Evolutionary conservation across 2,113 vertebrate species (phyloP).

Genomic region (Chiloscyllium plagiosum): DNA sequence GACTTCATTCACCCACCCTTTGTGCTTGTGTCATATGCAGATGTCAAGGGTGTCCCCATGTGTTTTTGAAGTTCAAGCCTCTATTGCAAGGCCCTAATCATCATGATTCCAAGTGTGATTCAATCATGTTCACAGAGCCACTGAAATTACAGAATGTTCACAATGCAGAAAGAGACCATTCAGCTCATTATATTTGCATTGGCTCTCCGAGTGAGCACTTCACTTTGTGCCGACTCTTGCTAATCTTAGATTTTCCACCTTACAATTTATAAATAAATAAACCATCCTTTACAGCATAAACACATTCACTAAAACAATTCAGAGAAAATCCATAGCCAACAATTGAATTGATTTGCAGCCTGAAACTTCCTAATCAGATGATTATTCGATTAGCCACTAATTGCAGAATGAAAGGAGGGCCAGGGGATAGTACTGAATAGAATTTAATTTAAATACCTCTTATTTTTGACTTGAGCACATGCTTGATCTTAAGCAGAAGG

Average conservation of each 20-base stretch:
- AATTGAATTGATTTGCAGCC: background rate
- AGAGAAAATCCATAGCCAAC: too few species aligned
- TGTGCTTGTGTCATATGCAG: background rate
- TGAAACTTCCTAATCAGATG: background rate
- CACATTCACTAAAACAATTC: background rate
- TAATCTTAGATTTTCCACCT: too few species aligned
- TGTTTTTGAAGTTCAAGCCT: too few species aligned
- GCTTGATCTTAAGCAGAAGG: background rate
- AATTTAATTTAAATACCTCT: background rate
- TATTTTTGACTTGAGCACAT: background rate
- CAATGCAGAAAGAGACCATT: too few species aligned
- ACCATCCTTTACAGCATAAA: background rate
- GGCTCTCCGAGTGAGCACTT: too few species aligned
- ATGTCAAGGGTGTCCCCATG: background rate
- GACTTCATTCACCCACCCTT: background rate
- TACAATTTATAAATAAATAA: background rate
- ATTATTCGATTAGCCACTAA: background rate
- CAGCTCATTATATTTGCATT: too few species aligned
- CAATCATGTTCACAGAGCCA: background rate
- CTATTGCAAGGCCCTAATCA: background rate
- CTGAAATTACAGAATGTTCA: too few species aligned
- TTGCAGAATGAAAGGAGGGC: background rate
- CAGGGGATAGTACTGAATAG: background rate
- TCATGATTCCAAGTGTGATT: background rate
- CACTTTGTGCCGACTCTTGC: too few species aligned